Evolutionary conservation across 1,140 invertebrate genomes (phyloP).

Genomic region (Neotoxoptera formosana): DNA sequence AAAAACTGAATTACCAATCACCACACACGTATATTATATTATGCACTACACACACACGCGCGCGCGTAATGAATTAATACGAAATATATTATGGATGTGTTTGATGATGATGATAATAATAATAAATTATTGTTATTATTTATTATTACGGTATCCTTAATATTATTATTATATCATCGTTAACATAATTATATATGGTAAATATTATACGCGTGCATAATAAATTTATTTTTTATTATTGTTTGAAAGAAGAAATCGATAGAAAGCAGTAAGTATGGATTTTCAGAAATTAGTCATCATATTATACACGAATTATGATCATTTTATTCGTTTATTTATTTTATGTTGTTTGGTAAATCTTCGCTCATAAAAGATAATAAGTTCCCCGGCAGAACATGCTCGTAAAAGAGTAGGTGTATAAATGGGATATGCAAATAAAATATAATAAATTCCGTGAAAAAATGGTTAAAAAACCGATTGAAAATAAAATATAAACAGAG

Average conservation of each 20-base stretch:
- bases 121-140: slow-evolving; percentile 8
- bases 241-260: background rate
- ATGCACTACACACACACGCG: background rate
- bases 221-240: background rate
- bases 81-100: background rate
- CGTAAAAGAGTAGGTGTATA: slow-evolving; percentile 12
- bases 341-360: background rate
- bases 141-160: background rate
- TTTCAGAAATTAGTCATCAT: slow-evolving; percentile 24
- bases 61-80: background rate
- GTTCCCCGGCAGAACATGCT: background rate
- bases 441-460: background rate
- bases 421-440: slow-evolving; percentile 22
- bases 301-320: background rate
- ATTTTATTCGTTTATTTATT: slow-evolving; percentile 18
- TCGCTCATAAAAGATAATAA: slow-evolving; percentile 9
- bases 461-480: background rate
- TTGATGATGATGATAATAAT: background rate
- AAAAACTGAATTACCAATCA: slow-evolving; percentile 35
- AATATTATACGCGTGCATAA: background rate
- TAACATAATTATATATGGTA: background rate
- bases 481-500: background rate
- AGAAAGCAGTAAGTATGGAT: background rate
- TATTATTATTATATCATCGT: background rate
- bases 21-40: background rate